These are phyloP conservation scores for Drosophila multiciliata DNA, from an alignment of 2,888 invertebrate species.

Conservation along the genomic window DNA sequence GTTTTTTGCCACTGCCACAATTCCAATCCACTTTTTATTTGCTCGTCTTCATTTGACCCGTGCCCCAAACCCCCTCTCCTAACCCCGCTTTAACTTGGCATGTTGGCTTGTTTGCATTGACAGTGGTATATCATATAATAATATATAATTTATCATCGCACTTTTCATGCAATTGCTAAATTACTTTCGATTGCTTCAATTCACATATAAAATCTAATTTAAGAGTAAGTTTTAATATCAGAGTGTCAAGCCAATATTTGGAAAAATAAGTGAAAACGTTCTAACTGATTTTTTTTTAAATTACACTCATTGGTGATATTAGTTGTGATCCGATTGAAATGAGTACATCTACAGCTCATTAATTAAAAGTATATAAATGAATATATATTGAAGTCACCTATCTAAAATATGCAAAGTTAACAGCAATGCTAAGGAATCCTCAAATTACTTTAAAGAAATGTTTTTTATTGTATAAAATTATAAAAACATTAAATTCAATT, in stretches of 20 bases:
- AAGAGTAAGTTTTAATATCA: not conserved
- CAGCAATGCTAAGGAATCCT: too few species aligned
- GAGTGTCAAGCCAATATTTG: not conserved
- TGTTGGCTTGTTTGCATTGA: conserved; percentile 59
- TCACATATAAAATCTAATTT: conserved; percentile 3
- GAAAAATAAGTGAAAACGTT: not conserved
- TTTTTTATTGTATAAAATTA: too few species aligned
- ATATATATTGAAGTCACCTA: too few species aligned
- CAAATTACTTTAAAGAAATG: too few species aligned
- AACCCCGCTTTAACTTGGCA: conserved; percentile 45
- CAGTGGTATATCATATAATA: conserved; percentile 48
- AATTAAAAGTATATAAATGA: too few species aligned
- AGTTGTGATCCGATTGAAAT: not conserved
- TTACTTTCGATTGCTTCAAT: conserved; percentile 38
- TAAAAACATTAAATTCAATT: too few species aligned
- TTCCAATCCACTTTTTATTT: conserved; percentile 53
- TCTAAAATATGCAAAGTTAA: too few species aligned
- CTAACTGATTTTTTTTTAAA: not conserved
- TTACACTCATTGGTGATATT: not conserved
- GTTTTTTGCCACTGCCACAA: conserved; percentile 20
- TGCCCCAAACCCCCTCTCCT: not conserved
- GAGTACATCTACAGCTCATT: too few species aligned
- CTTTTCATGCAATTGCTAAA: conserved; percentile 20
- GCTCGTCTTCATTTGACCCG: conserved; percentile 40
- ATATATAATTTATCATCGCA: conserved; percentile 41